A percentile compares a stretch with the other conserved stretches of the same genome.
These are phyloP conservation scores for Perca schrenkii DNA, from an alignment of 2,113 vertebrate species.

Conservation along the genomic window DNA sequence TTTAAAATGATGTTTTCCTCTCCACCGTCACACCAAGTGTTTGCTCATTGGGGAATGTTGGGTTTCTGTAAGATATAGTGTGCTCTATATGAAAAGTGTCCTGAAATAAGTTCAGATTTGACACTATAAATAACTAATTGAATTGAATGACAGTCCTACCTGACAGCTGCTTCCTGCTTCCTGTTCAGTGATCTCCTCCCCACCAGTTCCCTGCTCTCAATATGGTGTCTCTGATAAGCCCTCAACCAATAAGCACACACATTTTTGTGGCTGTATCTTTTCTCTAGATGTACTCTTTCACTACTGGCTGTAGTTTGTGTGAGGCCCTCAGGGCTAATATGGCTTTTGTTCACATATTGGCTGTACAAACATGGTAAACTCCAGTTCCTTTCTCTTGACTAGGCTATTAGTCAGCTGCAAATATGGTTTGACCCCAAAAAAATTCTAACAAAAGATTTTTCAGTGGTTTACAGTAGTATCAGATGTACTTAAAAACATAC, in stretches of 20 bases:
- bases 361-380: not conserved
- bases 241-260: not conserved
- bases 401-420: too few relatives aligned
- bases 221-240: conserved; percentile 65
- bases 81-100: too few relatives aligned
- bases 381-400: not conserved
- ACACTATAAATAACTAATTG: too few relatives aligned
- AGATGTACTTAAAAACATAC: too few relatives aligned
- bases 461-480: too few relatives aligned
- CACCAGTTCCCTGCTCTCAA: conserved; percentile 42
- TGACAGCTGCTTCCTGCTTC: conserved; percentile 38
- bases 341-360: not conserved
- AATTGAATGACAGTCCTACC: not conserved
- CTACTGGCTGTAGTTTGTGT: not conserved
- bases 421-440: too few relatives aligned
- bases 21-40: too few relatives aligned
- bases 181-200: conserved; percentile 28
- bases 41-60: too few relatives aligned
- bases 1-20: too few relatives aligned
- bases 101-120: too few relatives aligned
- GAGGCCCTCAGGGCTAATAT: not conserved
- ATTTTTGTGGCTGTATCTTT: not conserved
- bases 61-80: too few relatives aligned
- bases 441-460: too few relatives aligned
- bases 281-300: not conserved